These are phyloP conservation scores for Poecile montanus DNA, from an alignment of 2,797 vertebrate species.

Conservation along the genomic window DNA sequence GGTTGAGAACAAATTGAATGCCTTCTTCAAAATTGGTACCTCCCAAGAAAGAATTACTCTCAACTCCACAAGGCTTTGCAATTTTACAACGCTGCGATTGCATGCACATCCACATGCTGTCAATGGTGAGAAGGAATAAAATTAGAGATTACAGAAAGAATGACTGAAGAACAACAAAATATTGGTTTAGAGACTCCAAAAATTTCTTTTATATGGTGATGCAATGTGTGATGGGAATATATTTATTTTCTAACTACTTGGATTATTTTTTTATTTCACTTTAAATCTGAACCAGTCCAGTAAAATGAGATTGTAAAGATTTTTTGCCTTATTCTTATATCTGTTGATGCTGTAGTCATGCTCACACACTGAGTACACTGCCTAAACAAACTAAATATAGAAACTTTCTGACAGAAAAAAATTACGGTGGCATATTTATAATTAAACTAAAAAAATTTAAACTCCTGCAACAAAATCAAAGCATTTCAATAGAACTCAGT, in stretches of 20 bases:
- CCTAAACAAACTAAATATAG: not conserved
- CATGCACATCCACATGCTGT: not conserved
- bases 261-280: not conserved
- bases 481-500: not conserved
- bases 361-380: not conserved
- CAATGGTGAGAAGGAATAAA: not conserved
- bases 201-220: not conserved
- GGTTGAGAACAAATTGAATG: slow-evolving; percentile 9
- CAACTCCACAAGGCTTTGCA: not conserved
- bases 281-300: not conserved
- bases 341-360: not conserved
- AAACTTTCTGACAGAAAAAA: not conserved
- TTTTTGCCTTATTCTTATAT: not conserved
- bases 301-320: not conserved
- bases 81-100: not conserved
- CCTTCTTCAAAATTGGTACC: not conserved
- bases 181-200: not conserved
- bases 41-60: not conserved
- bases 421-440: not conserved
- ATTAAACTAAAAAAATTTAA: not conserved
- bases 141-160: not conserved
- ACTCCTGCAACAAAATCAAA: not conserved
- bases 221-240: not conserved
- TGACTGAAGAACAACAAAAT: not conserved
- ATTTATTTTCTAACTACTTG: not conserved